Base-by-base conservation (phyloP, 2,888 invertebrate species). In the Agrilus cyanescens region DNA sequence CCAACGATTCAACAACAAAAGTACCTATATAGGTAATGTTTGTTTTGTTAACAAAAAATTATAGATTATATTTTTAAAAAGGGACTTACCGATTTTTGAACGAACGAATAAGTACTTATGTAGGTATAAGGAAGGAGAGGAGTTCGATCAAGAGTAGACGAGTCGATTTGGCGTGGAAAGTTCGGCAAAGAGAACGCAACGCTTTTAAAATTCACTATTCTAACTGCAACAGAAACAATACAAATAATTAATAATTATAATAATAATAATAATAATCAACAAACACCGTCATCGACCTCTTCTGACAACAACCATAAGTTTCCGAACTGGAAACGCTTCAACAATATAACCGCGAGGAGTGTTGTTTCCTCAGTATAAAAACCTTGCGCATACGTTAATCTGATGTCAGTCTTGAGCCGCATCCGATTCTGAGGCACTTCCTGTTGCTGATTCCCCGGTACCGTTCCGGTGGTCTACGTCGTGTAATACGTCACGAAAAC, bases 371-470 rank as follows among this genome's bases (percentile, higher is more conserved):
- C 55, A 60, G 58, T 62, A 65, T 59, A 63, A 61, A 62, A 61
- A 60, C 58, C 59, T 59, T 54, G 57, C 59, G 59, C 57, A 62
- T 60, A 62, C 57, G 49, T 58, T 58, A 57, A 56, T 53, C 62
- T 57, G 59, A 55, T 62, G 64, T 67, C 67, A 67, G 67, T 67
- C 67, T 62, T 66, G 66, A 52, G 62, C 61, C 57, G 59, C 62
- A 53, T 66, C 66, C 46, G 63, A 61, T 53, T 65, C 66, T 50
- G 66, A 67, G 62, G 65, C 65, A 64, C 66, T 65, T 56, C 60
- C 65, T 50, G 51, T 48, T 50, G 54, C 56, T 16, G 53, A 47
- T 49, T 57, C 56, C 47, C 52, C 52, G 51, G 59, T 51, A 51
- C 66, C 67, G 54, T 65, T 65, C 48, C 60, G 56, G 39, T 63